Base-by-base conservation (phyloP, 2,888 invertebrate genomes). In the Latrodectus elegans region DNA sequence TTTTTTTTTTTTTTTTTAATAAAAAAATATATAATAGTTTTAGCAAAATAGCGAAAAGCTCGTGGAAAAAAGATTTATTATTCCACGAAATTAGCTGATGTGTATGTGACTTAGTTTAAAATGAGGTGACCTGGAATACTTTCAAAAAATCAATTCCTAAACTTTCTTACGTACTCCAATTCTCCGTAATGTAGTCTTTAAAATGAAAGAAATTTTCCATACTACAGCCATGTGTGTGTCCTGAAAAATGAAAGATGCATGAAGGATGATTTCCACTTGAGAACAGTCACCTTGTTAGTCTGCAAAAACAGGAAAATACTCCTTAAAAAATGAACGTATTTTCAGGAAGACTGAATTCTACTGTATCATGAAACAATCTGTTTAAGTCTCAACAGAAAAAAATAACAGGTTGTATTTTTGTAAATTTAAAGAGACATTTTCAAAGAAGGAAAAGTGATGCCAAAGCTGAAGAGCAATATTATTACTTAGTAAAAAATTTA, bases 181-280 rank as follows among this genome's bases (percentile, higher is more conserved):
- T 60, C 60, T 15, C 12, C 14, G 14, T 15, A 60, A n/a, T 12
- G 14, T 15, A n/a, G 60, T n/a, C n/a, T 60, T 60, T 60, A n/a
- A 60, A 60, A 60, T n/a, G 60, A 60, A 60, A 60, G 60, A 60
- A 10, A 60, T 60, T 60, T n/a, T 60, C n/a, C 14, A 0, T 60
- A n/a, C 60, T 38, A 38, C 38, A 38, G 38, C 38, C n/a, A n/a
- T 15, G 60, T 6, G 12, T 60, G 10, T 60, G 60, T 60, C n/a
- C 60, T 52, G 10, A 77, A 51, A 68, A 68, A 77, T 67, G 53
- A 55, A 77, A 77, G 77, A 77, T 77, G 65, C 68, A 68, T 77
- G 77, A 77, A 77, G 67, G 77, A 68, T 68, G 77, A 52, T 64
- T 75, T 76, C 68, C 22, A 67, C 77, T 53, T 15, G 51, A 67